Evolutionary conservation across 92 coral and sea anemone genomes (phyloP), one percentile per base, ranked within the genome.

Genomic region (Phenganax stokvisi): DNA sequence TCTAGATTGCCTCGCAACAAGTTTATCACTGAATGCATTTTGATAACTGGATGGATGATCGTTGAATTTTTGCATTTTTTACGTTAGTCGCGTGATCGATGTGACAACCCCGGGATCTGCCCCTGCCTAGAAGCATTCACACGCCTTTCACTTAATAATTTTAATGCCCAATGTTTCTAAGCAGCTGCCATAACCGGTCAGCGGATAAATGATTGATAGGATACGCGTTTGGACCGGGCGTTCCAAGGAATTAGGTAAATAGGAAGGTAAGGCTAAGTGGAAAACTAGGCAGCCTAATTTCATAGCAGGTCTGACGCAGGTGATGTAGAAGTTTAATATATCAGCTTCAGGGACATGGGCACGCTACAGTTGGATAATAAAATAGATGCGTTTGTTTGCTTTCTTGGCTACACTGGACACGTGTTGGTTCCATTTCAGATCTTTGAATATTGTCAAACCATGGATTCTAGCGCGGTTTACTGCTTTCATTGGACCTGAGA

Each of bases 331-430:
- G 67, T 29, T 6, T 28, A 75, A 2, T 10, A 75, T 3, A 71
- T 20, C 25, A 20, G 25, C 25, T 20, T 20, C 70, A 12, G 31
- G 75, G 12, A 66, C 12, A 9, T 66, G 12, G 75, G 75, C 51
- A 6, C 51, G 75, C 47, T 70, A 28, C 75, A 70, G 8, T 30
- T 70, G 75, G 53, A 70, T 27, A 37, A 70, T 70, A 30, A 70
- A 70, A 27, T 12, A 70, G 75, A 70, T 27, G 8, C 75, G 75
- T 70, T 70, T 70, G 16, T 70, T 70, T 7, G 75, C 75, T 70
- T 70, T 70, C 75, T 70, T 70, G 53, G 47, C 47, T 25, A 70
- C 47, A 9, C 47, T 27, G 9, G 44, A 28, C 9, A 70, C 16
- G 47, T 70, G 75, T 70, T 70, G 31, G 31, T 12, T 12, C 75